Base-by-base conservation (phyloP, 2,888 invertebrate genomes). In the Rhorus exstirpatorius region DNA sequence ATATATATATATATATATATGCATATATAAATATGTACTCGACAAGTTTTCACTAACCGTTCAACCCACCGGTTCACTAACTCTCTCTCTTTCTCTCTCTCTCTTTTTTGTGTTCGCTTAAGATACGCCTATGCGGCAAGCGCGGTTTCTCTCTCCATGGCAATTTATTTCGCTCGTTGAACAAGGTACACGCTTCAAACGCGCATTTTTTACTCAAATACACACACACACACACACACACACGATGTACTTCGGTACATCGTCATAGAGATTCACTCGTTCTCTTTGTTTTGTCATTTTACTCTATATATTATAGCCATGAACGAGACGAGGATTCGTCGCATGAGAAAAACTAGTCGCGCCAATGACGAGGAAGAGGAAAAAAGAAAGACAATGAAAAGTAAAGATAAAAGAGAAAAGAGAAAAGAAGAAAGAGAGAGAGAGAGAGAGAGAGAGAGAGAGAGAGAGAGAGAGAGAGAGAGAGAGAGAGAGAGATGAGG, bases 21-120 rank as follows among this genome's bases (percentile, higher is more conserved):
- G 21, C 1, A 61, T 17, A 41, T 58, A 49, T 49, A 19, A 31
- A 12, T 65, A 10, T 31, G 26, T 19, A 26, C 26, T 38, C 53
- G 53, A 3, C 63, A 63, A 77, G 61, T 81, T 81, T 81, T 26
- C 72, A 51, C 67, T 72, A 81, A 77, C 67, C 81, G 80, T 80
- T 80, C 75, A 80, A 75, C 80, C 49, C 75, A 49, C 35, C 63
- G 67, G 63, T 46, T 58, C 67, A 67, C 76, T 61, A 65, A 81
- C 71, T 67, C 71, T 77, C 76, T 67, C 71, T n/a, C n/a, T n/a
- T 46, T 58, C 67, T 67, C 76, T 61, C 58, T 77, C 71, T 67
- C 71, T 77, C 76, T 67, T 67, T 77, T 77, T 72, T 81, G 65
- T 77, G 67, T 46, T 72, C 58, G 55, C 51, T 44, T 17, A 24